Evolutionary conservation across 2,797 vertebrate genomes (phyloP).

Genomic region (Urosaurus nigricauda): DNA sequence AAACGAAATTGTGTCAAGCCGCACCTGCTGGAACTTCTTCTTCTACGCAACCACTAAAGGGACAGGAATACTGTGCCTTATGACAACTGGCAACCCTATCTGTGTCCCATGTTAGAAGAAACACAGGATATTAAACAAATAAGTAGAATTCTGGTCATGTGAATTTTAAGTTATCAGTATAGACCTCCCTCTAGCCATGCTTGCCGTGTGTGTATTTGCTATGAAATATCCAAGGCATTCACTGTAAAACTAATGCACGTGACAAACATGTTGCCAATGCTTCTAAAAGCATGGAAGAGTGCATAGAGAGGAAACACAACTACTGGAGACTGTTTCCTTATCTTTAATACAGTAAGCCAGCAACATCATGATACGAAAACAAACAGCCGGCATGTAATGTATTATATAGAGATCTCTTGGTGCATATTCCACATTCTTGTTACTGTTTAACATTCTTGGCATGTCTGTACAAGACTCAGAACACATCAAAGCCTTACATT

Average conservation of each 20-base stretch:
- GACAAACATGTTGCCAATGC: no score
- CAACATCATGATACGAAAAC: constrained; percentile 70
- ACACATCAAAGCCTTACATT: constrained; percentile 71
- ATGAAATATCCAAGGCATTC: constrained; percentile 47
- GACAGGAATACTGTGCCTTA: no score
- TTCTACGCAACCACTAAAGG: no score
- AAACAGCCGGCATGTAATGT: constrained; percentile 49
- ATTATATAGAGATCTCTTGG: constrained; percentile 73
- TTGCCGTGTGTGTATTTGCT: constrained; percentile 45
- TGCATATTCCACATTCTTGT: constrained; percentile 74
- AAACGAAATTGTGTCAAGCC: no score
- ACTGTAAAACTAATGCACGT: not conserved
- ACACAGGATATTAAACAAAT: no score
- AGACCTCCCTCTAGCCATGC: not conserved
- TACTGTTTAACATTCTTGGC: constrained; percentile 72
- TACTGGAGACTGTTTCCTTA: constrained; percentile 60
- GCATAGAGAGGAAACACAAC: not conserved
- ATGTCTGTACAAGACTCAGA: constrained; percentile 75
- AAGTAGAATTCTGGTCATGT: not conserved
- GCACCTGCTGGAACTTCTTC: no score
- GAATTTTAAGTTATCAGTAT: not conserved
- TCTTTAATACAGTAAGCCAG: constrained; percentile 71
- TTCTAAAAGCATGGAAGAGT: not conserved
- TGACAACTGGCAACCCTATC: no score
- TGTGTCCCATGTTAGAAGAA: no score